A percentile compares a stretch with the other conserved stretches of the same genome.
Conservation (phyloP, 2,113 vertebrate species). For the Rostratula benghalensis region DNA sequence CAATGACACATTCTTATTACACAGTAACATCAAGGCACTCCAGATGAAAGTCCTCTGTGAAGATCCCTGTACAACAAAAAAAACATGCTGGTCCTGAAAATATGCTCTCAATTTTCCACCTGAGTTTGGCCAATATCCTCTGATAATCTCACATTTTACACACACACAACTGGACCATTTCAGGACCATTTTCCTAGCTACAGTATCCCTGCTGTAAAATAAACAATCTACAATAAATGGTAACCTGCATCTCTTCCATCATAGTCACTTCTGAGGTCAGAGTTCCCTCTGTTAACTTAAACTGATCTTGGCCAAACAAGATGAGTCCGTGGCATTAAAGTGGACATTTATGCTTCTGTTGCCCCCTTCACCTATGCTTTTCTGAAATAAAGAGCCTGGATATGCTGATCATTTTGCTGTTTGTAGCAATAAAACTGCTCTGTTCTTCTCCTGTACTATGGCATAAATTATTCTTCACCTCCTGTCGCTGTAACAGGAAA, state of each 20-base stretch:
- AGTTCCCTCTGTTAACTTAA: neutral
- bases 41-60: neutral
- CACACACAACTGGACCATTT: neutral
- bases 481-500: slow-evolving; percentile 8
- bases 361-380: neutral
- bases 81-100: neutral
- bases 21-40: neutral
- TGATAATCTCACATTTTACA: neutral
- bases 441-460: neutral
- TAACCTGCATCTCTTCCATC: neutral
- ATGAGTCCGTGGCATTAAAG: neutral
- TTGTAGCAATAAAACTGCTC: neutral
- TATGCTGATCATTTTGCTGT: neutral
- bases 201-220: neutral
- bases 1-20: neutral
- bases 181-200: neutral
- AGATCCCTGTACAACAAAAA: neutral
- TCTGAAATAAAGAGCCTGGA: neutral
- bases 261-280: neutral
- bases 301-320: neutral
- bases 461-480: neutral
- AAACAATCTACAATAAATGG: neutral
- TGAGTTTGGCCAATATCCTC: neutral
- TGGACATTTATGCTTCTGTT: neutral
- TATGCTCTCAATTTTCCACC: neutral